Percentiles rank a stretch among this genome's conserved stretches.
Conservation (phyloP, 1,140 invertebrate genomes). For the Eubasilissa regina region DNA sequence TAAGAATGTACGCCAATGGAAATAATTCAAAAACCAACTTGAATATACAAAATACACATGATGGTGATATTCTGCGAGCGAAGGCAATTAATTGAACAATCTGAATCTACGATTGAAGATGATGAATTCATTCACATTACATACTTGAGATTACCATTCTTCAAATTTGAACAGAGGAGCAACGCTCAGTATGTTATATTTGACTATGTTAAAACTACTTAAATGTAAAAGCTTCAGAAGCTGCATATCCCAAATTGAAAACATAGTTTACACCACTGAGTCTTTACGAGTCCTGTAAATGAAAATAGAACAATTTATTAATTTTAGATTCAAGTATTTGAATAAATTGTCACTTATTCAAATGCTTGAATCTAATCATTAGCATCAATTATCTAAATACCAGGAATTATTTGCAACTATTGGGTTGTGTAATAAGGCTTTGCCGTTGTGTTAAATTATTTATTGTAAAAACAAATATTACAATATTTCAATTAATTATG, state of each 20-base stretch:
- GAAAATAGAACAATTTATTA: slow-evolving; percentile 33
- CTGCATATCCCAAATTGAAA: slow-evolving; percentile 41
- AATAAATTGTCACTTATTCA: too few species aligned
- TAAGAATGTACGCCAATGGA: background rate
- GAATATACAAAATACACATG: background rate
- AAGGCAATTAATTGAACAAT: slow-evolving; percentile 24
- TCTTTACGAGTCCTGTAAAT: slow-evolving; percentile 72
- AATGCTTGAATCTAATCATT: too few species aligned
- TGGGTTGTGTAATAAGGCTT: too few species aligned
- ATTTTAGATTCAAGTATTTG: too few species aligned
- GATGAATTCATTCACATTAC: background rate
- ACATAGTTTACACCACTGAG: slow-evolving; percentile 67
- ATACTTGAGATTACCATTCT: slow-evolving; percentile 15
- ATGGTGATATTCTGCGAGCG: background rate
- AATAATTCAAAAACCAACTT: background rate
- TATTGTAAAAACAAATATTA: too few species aligned
- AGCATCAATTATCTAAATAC: too few species aligned
- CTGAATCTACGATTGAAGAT: background rate
- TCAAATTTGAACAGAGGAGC: slow-evolving; percentile 12
- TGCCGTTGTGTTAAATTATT: too few species aligned
- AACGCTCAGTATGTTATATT: slow-evolving; percentile 25
- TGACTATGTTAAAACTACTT: slow-evolving; percentile 37
- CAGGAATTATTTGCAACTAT: too few species aligned
- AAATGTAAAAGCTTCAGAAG: slow-evolving; percentile 36
- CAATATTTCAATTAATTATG: too few species aligned